phyloP scores from a whole-genome alignment of 2,797 vertebrate species.

The Hafferia zeledoni region DNA sequence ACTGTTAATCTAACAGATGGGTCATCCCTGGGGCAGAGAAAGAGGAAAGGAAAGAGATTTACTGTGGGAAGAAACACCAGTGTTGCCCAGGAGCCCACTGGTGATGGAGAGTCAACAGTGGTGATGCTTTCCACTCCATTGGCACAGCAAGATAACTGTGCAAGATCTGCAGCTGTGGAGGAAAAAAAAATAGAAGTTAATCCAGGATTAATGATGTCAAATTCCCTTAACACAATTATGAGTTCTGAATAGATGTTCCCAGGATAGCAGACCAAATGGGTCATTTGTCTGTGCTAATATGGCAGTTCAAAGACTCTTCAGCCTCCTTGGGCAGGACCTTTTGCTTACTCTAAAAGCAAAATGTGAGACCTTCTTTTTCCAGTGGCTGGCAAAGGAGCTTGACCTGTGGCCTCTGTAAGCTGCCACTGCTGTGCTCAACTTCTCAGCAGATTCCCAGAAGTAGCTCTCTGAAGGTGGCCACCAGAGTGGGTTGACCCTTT shows the following conservation, averaged over 20 bases:
- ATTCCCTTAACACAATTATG: background rate
- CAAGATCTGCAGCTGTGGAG: background rate
- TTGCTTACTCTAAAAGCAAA: background rate
- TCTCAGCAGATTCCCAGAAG: background rate
- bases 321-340: background rate
- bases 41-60: background rate
- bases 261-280: background rate
- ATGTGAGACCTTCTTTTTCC: background rate
- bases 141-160: background rate
- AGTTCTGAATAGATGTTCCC: background rate
- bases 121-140: background rate
- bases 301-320: background rate
- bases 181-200: background rate
- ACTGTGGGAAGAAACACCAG: background rate
- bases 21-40: background rate
- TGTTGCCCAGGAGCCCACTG: background rate
- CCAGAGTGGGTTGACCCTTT: background rate
- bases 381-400: background rate
- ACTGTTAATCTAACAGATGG: background rate
- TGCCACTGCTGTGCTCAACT: background rate
- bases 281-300: background rate
- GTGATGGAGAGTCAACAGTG: background rate
- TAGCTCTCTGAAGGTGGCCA: accelerated
- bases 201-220: background rate
- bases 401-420: background rate